A percentile compares a stretch with the other conserved stretches of the same genome.
phyloP scores from a whole-genome alignment of 2,113 vertebrate species.

The Pomatorhinus ruficollis region DNA sequence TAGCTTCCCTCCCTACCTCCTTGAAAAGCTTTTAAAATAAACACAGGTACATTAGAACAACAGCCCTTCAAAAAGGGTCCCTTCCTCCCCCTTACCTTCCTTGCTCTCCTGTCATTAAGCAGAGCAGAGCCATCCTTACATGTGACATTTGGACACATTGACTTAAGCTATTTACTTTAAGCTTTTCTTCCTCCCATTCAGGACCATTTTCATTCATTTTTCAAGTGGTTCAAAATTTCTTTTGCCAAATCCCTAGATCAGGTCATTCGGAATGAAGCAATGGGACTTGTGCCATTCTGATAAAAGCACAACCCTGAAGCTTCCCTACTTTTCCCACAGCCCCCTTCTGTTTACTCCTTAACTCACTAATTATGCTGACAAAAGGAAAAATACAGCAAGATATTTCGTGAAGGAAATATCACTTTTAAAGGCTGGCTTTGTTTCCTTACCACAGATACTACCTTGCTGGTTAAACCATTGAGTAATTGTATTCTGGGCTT shows the following conservation, averaged over 20 bases:
- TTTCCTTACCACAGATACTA: background rate
- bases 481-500: background rate
- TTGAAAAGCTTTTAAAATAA: slow-evolving; percentile 70
- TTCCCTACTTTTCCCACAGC: background rate
- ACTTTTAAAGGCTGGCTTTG: background rate
- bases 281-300: background rate
- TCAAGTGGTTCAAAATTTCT: slow-evolving; percentile 22
- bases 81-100: slow-evolving; percentile 20
- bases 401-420: background rate
- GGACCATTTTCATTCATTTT: slow-evolving; percentile 42
- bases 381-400: background rate
- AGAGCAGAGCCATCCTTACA: slow-evolving; percentile 27
- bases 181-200: slow-evolving; percentile 13
- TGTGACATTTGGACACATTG: slow-evolving; percentile 17
- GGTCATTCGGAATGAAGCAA: background rate
- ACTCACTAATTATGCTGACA: background rate
- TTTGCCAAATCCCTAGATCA: background rate
- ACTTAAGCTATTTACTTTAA: slow-evolving; percentile 42
- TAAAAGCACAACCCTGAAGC: background rate
- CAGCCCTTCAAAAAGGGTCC: slow-evolving; percentile 10
- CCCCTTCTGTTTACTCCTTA: background rate
- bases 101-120: slow-evolving; percentile 35
- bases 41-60: slow-evolving; percentile 67
- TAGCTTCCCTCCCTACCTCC: slow-evolving; percentile 54
- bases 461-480: background rate